Evolutionary conservation across 2,888 invertebrate species (phyloP), one percentile per base, ranked within the genome.

Genomic region (Stomorhina lunata): DNA sequence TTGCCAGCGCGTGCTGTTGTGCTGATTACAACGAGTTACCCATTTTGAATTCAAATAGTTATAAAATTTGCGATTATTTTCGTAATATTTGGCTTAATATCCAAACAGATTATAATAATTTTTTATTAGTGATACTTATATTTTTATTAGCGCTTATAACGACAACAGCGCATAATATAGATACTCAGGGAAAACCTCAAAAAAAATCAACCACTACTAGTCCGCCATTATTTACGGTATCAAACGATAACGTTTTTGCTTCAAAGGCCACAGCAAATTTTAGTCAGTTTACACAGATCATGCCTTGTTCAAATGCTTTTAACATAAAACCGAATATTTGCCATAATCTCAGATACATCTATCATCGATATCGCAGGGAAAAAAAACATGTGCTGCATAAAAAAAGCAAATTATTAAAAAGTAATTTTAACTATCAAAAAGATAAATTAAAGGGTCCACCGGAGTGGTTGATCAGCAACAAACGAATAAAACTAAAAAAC

Each of bases 121-220:
- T 79, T 12, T 20, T 48, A 57, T 48, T 79, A 63, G 22, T 79
- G 34, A 22, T 65, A 48, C 29, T 71, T 29, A 65, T 71, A 37
- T 55, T 71, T 27, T 48, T 71, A 71, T 65, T 79, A 79, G 57
- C 71, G 12, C 15, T 72, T 20, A 57, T 65, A 65, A 57, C 65
- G 9, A 45, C 37, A 9, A 48, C 71, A 45, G 71, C 65, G 0
- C 55, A 71, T 34, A 63, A 32, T 22, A 29, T 65, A 55, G 65
- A 79, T 15, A 22, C 22, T 72, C 34, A 29, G 32, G 45, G n/a
- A 1, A 69, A 61, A n/a, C 25, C 15, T 37, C 65, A 48, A 37
- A 27, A 34, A 57, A 72, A 65, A 17, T 20, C 55, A 34, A 55
- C 37, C 20, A 57, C 10, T 20, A 48, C 57, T 48, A 48, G 25